Evolutionary conservation across 2,113 vertebrate genomes (phyloP).

Genomic region (Parotia lawesii): DNA sequence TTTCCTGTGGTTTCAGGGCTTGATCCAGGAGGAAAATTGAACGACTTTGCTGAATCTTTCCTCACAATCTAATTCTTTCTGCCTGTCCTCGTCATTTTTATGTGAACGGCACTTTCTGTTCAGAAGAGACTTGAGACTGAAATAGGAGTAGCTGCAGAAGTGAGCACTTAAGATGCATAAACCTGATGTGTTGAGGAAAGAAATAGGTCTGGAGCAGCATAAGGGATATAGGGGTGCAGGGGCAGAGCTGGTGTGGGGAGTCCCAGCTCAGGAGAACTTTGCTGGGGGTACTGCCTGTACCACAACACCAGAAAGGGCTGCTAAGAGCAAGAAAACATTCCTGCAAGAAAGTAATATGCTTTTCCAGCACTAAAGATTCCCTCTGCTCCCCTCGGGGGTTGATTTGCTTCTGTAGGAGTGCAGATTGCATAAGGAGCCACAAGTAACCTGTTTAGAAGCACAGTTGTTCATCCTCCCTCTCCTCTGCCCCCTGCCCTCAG

Average conservation of each 20-base stretch:
- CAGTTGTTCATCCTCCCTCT: neutral
- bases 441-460: neutral
- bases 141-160: neutral
- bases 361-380: neutral
- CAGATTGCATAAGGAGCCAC: neutral
- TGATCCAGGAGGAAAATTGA: constrained; percentile 18
- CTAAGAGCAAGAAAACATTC: neutral
- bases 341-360: neutral
- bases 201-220: neutral
- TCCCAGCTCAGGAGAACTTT: neutral
- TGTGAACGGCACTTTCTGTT: neutral
- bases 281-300: neutral
- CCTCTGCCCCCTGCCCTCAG: neutral
- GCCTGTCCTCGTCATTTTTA: neutral
- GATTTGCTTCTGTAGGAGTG: neutral
- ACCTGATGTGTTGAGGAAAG: neutral
- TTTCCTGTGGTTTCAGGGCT: constrained; percentile 30
- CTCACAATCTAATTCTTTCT: neutral
- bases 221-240: neutral
- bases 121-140: neutral
- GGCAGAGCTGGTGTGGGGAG: neutral
- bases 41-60: neutral
- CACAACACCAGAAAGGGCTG: neutral
- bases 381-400: neutral
- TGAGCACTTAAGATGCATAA: neutral